Evolutionary conservation across 2,888 invertebrate genomes (phyloP).

Genomic region (Standfussiana lucernea): DNA sequence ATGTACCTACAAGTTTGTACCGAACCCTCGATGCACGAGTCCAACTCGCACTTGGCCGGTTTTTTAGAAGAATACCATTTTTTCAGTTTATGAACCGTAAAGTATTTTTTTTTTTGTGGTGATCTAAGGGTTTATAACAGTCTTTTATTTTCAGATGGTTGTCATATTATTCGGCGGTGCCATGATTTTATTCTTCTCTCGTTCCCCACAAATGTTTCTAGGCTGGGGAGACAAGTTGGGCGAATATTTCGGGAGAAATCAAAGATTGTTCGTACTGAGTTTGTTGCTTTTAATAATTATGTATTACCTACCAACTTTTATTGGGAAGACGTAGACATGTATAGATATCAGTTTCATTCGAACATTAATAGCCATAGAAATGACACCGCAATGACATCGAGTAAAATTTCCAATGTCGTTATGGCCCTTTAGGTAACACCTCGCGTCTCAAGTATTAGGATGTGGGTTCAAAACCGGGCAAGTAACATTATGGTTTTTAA

Average conservation of each 20-base stretch:
- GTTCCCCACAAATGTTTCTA: constrained; percentile 83
- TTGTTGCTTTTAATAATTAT: background rate
- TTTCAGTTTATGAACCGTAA: no score
- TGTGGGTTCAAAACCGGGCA: no score
- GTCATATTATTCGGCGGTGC: constrained; percentile 79
- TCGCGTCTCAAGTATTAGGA: no score
- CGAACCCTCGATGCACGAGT: no score
- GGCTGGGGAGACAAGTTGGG: constrained; percentile 82
- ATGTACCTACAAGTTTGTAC: no score
- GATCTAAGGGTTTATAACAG: background rate
- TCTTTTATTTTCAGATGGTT: constrained; percentile 78
- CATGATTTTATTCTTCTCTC: constrained; percentile 81
- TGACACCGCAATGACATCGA: no score
- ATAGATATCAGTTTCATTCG: background rate
- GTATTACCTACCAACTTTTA: background rate
- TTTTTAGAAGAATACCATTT: no score
- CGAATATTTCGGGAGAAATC: constrained; percentile 45
- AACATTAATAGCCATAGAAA: background rate
- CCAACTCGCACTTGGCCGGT: no score
- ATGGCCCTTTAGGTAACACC: no score
- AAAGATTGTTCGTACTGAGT: constrained; percentile 74
- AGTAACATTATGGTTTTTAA: no score
- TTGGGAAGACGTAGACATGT: background rate
- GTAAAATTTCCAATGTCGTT: no score
- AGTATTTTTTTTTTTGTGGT: no score